These are phyloP conservation scores for Poecile montanus DNA, from an alignment of 2,797 vertebrate species.

Conservation along the genomic window DNA sequence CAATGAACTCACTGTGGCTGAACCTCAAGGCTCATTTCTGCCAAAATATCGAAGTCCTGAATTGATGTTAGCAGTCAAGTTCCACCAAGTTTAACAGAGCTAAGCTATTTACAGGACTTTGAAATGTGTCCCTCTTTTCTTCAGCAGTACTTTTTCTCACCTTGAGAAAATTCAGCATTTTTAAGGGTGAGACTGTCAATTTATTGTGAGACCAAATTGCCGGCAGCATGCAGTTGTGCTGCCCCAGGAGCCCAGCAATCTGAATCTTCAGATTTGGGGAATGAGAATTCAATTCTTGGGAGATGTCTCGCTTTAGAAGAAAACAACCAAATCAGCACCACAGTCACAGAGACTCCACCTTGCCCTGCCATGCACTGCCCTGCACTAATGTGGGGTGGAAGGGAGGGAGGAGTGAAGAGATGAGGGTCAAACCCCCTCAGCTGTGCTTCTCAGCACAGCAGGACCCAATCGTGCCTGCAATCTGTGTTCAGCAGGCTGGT, in stretches of 20 bases:
- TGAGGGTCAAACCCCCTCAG: background rate
- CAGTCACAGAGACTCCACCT: background rate
- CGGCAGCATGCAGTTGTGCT: background rate
- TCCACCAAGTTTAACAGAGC: background rate
- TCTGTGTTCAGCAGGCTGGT: background rate
- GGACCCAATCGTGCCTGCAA: background rate
- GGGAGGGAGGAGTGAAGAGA: background rate
- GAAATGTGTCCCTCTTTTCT: background rate
- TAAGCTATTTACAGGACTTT: background rate
- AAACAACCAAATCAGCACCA: background rate
- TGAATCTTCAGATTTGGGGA: background rate
- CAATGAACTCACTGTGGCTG: background rate
- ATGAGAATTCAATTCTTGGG: background rate
- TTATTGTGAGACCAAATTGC: background rate
- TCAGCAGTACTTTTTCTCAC: background rate
- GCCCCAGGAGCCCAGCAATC: background rate
- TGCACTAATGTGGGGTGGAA: background rate
- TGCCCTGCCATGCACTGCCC: background rate
- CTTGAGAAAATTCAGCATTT: background rate
- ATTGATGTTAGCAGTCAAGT: background rate
- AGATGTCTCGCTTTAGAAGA: background rate
- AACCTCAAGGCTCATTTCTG: constrained; percentile 38
- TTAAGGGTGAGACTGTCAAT: background rate
- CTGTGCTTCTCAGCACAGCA: background rate
- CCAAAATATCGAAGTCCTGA: constrained; percentile 37